phyloP scores from a whole-genome alignment of 1,140 invertebrate genomes.

The Pinna nobilis region DNA sequence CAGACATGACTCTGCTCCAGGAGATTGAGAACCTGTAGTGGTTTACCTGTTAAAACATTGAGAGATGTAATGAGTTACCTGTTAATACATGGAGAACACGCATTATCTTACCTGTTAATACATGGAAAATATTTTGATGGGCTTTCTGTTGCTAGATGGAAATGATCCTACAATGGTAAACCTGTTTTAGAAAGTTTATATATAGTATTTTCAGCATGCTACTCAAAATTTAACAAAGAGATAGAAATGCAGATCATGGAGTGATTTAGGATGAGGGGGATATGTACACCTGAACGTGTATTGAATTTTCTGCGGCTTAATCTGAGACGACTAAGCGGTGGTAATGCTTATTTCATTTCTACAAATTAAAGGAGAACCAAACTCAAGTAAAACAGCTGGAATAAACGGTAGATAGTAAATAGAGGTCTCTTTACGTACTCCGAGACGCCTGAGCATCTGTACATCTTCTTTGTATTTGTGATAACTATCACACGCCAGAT shows the following conservation, averaged over 20 bases:
- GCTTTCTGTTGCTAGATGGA: slow-evolving; percentile 71
- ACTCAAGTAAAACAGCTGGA: too few species aligned
- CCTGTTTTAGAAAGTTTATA: slow-evolving; percentile 76
- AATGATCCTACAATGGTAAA: slow-evolving; percentile 74
- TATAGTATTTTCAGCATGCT: too few species aligned
- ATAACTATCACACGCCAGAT: slow-evolving; percentile 83
- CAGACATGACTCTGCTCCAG: slow-evolving; percentile 67
- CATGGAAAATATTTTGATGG: slow-evolving; percentile 59
- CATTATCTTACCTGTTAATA: too few species aligned
- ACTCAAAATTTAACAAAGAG: too few species aligned
- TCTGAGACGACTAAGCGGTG: too few species aligned
- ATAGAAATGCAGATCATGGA: too few species aligned
- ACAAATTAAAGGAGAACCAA: too few species aligned
- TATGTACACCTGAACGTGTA: too few species aligned
- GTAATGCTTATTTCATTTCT: too few species aligned
- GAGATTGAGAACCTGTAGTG: slow-evolving; percentile 71
- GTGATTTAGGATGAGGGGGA: too few species aligned
- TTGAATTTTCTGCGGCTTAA: too few species aligned
- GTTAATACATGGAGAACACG: too few species aligned
- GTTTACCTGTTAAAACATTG: background rate
- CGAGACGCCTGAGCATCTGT: slow-evolving; percentile 75
- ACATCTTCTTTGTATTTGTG: slow-evolving; percentile 82
- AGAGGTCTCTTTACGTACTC: slow-evolving; percentile 61
- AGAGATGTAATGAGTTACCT: background rate
- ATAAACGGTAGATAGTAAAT: background rate